A percentile compares a stretch with the other conserved stretches of the same genome.
These are phyloP conservation scores for Tokudaia muenninki DNA, from an alignment of 2,797 vertebrate genomes.

Conservation along the genomic window DNA sequence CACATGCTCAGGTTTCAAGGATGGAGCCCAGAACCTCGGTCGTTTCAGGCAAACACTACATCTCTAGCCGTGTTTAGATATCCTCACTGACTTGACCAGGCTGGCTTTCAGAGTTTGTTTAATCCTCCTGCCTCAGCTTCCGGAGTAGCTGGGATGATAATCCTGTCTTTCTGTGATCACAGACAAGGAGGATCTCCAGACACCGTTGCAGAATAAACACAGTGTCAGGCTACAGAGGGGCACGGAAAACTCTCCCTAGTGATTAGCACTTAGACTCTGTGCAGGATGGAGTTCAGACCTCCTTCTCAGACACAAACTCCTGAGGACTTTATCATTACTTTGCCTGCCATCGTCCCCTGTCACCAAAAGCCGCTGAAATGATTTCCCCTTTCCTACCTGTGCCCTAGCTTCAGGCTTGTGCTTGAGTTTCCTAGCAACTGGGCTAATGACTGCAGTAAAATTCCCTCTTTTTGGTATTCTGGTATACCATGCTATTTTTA, in stretches of 20 bases:
- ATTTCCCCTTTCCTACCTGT: slow-evolving; percentile 42
- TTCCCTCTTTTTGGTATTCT: slow-evolving; percentile 56
- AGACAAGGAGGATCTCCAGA: not conserved
- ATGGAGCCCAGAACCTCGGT: not conserved
- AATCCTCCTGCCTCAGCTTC: not conserved
- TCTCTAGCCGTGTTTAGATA: not conserved
- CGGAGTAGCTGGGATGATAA: not conserved
- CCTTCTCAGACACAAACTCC: not conserved
- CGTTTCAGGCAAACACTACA: not conserved
- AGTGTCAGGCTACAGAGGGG: not conserved
- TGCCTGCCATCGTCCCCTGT: not conserved
- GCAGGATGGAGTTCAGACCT: not conserved
- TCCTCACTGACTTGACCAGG: not conserved
- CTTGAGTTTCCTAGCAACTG: slow-evolving; percentile 78
- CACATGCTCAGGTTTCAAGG: not conserved
- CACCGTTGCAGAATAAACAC: not conserved
- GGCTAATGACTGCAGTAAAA: slow-evolving; percentile 64
- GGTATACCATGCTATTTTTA: slow-evolving; percentile 76
- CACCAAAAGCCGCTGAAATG: slow-evolving; percentile 27
- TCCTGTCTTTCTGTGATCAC: not conserved
- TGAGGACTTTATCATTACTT: not conserved
- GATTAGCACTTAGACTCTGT: not conserved
- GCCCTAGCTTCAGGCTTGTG: slow-evolving; percentile 24
- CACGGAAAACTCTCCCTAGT: slow-evolving; percentile 5
- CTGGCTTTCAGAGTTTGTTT: not conserved